Base-by-base conservation (phyloP, 1,140 invertebrate species). In the Leptoteleia sp. region DNA sequence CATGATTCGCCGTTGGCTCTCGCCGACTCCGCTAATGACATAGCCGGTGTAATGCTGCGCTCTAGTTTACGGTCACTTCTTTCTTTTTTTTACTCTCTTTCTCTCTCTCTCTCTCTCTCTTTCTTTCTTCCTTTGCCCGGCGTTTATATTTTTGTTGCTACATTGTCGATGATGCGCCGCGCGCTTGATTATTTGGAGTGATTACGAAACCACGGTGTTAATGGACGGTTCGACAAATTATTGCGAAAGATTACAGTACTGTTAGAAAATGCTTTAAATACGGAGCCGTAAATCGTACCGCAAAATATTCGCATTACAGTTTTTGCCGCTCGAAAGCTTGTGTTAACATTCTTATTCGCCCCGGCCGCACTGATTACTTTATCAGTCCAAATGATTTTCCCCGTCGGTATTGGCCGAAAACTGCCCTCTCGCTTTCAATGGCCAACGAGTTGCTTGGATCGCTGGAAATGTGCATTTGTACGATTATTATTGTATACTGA, bases 1-100 rank as follows among this genome's bases (percentile, higher is more conserved):
- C 61, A 68, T 42, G 64, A 65, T 64, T 22, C 27, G 55, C 45
- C 29, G 40, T 35, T 40, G 43, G 59, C 45, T 59, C 57, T 61
- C 64, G 47, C 57, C 38, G 29, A 38, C 40, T 61, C 19, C 61
- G 52, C 52, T 71, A 71, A 78, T 78, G 61, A 78, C 48, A 78
- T 37, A 43, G 37, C 52, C 62, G 37, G 31, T 15, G 57, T 40
- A 43, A 52, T 54, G 15, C 42, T 38, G 13, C 59, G 45, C 33
- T 48, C 45, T 55, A 47, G 42, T 68, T 78, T 68, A 72, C 57
- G 76, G 25, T 48, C 25, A 52, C 27, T 62, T 64, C 57, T 77
- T 77, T 43, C 13, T n/a, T n/a, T n/a, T n/a, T n/a, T n/a, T n/a
- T n/a, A n/a, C n/a, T n/a, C n/a, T n/a, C n/a, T n/a, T n/a, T n/a